These are phyloP conservation scores for Pollenia griseotomentosa DNA, from an alignment of 2,888 invertebrate genomes.

Conservation along the genomic window DNA sequence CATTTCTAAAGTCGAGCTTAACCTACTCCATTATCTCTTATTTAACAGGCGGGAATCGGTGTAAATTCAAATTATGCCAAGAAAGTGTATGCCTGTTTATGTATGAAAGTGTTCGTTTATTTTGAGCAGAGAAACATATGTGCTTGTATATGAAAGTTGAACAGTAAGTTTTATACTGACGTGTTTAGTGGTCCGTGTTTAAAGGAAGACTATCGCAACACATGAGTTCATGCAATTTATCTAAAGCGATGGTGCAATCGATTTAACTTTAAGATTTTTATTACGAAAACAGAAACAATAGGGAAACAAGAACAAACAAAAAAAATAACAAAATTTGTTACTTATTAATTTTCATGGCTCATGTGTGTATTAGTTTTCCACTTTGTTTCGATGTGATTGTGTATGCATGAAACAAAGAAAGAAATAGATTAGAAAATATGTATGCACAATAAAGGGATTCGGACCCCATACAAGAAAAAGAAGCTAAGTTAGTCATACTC, in stretches of 20 bases:
- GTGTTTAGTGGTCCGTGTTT: constrained; percentile 59
- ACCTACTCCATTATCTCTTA: constrained; percentile 4
- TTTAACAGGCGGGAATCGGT: constrained; percentile 47
- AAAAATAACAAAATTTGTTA: constrained; percentile 17
- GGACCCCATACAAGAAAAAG: too few species aligned
- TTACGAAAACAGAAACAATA: constrained; percentile 20
- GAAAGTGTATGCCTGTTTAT: constrained; percentile 38
- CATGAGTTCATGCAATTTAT: constrained; percentile 60
- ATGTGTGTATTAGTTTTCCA: constrained; percentile 40
- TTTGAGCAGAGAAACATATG: neutral
- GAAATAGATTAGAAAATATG: too few species aligned
- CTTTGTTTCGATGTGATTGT: neutral
- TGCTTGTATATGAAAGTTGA: constrained; percentile 36
- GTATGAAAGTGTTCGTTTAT: constrained; percentile 13
- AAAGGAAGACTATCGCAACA: constrained; percentile 52
- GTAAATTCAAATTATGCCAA: constrained; percentile 57
- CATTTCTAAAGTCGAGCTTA: neutral
- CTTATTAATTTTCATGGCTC: constrained; percentile 43
- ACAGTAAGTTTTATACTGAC: constrained; percentile 55
- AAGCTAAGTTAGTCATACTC: too few species aligned
- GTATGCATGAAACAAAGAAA: too few species aligned
- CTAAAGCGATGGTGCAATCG: constrained; percentile 61
- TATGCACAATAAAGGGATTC: too few species aligned
- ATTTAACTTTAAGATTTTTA: constrained; percentile 52
- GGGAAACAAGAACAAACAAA: constrained; percentile 16